Percentiles rank a stretch among this genome's conserved stretches.
Evolutionary conservation across 2,797 vertebrate species (phyloP).

Genomic region (Podarcis lilfordi): DNA sequence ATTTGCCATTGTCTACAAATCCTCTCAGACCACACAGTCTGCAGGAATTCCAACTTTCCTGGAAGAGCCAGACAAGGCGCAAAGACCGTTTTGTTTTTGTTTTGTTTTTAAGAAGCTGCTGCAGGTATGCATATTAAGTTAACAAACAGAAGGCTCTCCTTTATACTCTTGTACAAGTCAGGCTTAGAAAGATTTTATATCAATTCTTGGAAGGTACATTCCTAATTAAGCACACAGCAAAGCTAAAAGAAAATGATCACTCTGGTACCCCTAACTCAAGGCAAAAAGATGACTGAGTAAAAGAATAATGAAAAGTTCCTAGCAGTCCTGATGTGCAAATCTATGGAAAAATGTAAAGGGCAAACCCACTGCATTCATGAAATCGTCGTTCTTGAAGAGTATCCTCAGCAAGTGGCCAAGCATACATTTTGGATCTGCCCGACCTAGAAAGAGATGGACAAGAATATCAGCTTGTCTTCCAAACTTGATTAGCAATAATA

Average conservation of each 20-base stretch:
- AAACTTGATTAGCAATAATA: background rate
- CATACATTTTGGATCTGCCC: conserved; percentile 97
- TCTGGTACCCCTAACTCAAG: conserved; percentile 21
- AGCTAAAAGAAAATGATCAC: conserved; percentile 29
- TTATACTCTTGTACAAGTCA: background rate
- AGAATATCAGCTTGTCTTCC: conserved; percentile 24
- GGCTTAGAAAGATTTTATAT: conserved; percentile 3
- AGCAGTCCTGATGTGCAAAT: conserved; percentile 22
- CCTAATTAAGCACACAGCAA: background rate
- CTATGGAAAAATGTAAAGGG: conserved; percentile 44
- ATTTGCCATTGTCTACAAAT: background rate
- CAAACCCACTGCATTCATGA: conserved; percentile 95
- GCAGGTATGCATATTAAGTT: background rate
- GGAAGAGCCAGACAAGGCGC: background rate
- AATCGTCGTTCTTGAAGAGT: conserved; percentile 99
- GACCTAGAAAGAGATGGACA: conserved; percentile 80
- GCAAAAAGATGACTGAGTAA: conserved; percentile 28
- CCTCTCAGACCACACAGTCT: background rate
- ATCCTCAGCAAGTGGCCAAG: conserved; percentile 97
- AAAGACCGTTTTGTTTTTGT: background rate
- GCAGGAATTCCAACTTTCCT: conserved; percentile 1
- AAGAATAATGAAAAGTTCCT: background rate
- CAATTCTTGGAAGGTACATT: background rate
- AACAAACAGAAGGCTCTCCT: background rate
- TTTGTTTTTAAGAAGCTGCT: conserved; percentile 19